Evolutionary conservation across 2,888 invertebrate species (phyloP), one percentile per base, ranked within the genome.

Genomic region (Teleiodes luculella): DNA sequence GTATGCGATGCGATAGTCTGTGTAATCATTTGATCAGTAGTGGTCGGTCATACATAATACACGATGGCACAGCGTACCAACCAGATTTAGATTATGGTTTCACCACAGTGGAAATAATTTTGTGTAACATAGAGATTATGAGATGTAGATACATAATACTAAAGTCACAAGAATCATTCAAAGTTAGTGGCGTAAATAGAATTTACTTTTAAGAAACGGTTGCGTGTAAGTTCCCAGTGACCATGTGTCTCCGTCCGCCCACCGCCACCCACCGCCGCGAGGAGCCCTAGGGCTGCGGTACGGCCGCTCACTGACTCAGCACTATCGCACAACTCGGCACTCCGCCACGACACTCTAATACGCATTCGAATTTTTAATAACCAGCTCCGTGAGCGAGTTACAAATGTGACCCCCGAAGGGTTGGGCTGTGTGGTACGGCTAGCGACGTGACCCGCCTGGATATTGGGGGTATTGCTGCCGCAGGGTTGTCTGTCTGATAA

Each of bases 291-390:
- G n/a, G n/a, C n/a, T n/a, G n/a, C 37, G 13, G 14, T 14, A 2
- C 8, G 16, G 10, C 2, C 14, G 8, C 37, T 14, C 39, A 18
- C 39, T 41, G 39, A 41, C 18, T 20, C 39, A 41, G 39, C 39
- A 18, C 18, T 41, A 41, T 41, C 39, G 14, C 1, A 8, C 18
- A 41, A 10, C 20, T 41, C 3, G 18, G 18, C 18, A 41, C 20
- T 18, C 20, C 11, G 39, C 18, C 16, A 11, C 35, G 4, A 11
- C 39, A 10, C 7, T 8, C 39, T 41, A 41, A 41, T 41, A 41
- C 18, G 39, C 39, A 41, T 41, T 41, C 8, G 39, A 41, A 41
- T 41, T 41, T 41, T 41, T 41, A 41, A 41, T 41, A 41, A 41
- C 16, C 11, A 20, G 8, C 39, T 41, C 20, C 39, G 39, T 41